Percentiles rank a stretch among this genome's conserved stretches.
phyloP scores from a whole-genome alignment of 2,797 vertebrate species.

The Picus viridis region DNA sequence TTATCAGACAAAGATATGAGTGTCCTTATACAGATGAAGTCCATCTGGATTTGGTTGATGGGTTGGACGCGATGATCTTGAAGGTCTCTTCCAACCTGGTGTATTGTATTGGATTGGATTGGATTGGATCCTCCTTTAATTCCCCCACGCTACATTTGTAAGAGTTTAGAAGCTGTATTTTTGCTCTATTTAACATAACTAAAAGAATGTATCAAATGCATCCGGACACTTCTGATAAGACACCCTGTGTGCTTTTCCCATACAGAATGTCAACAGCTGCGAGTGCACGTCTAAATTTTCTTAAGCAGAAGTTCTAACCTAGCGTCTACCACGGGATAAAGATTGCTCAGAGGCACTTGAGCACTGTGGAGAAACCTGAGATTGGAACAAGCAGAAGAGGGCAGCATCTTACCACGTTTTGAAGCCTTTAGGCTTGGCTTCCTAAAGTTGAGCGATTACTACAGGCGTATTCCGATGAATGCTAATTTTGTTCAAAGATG shows the following conservation, averaged over 20 bases:
- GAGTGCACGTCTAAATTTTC: background rate
- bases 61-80: too few relatives aligned
- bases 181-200: background rate
- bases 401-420: constrained; percentile 64
- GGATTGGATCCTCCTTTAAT: background rate
- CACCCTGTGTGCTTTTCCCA: background rate
- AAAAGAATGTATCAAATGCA: background rate
- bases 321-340: background rate
- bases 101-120: too few relatives aligned
- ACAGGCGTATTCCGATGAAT: constrained; percentile 26
- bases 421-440: background rate
- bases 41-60: too few relatives aligned
- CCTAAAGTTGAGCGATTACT: background rate
- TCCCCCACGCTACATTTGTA: background rate
- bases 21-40: background rate
- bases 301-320: background rate
- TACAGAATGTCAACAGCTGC: background rate
- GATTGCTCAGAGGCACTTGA: background rate
- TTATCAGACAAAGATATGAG: background rate
- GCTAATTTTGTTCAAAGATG: constrained; percentile 63
- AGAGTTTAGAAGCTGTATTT: background rate
- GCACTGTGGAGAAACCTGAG: background rate
- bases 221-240: background rate
- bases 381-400: constrained; percentile 62
- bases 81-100: too few relatives aligned